Percentiles rank a stretch among this genome's conserved stretches.
Conservation (phyloP, 1,140 invertebrate genomes). For the Musca vetustissima region DNA sequence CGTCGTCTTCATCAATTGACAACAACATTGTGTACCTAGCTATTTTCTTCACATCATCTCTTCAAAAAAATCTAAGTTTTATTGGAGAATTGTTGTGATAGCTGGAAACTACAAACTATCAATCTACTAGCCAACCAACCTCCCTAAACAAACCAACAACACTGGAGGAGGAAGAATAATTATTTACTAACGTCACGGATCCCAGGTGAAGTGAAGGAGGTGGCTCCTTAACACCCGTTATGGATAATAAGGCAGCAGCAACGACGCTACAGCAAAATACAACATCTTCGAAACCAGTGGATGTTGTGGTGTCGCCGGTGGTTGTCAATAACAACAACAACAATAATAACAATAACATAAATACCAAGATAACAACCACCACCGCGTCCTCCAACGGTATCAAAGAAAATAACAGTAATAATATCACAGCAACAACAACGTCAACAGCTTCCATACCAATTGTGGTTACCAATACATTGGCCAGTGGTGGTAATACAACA, state of each 20-base stretch:
- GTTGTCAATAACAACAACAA: slow-evolving; percentile 34
- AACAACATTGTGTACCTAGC: slow-evolving; percentile 13
- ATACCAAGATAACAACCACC: slow-evolving; percentile 28
- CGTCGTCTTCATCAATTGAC: slow-evolving; percentile 8
- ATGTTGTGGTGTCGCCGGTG: slow-evolving; percentile 8
- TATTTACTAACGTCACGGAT: slow-evolving; percentile 1
- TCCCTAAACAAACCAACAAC: not conserved
- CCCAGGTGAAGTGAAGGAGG: not conserved
- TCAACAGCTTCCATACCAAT: slow-evolving; percentile 37
- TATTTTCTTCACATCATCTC: too few relatives aligned
- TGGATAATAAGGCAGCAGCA: slow-evolving; percentile 52
- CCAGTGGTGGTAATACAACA: slow-evolving; percentile 3
- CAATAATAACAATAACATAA: slow-evolving; percentile 43
- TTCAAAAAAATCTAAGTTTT: too few relatives aligned
- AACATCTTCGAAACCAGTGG: slow-evolving; percentile 25
- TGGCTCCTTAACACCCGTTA: slow-evolving; percentile 39
- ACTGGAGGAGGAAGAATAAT: not conserved
- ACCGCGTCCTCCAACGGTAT: slow-evolving; percentile 49
- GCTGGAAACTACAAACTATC: not conserved
- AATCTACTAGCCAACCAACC: not conserved
- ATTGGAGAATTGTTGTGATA: not conserved
- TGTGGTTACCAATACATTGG: slow-evolving; percentile 36
- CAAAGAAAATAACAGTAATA: slow-evolving; percentile 54
- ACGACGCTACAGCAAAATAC: slow-evolving; percentile 27
- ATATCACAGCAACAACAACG: slow-evolving; percentile 44